Evolutionary conservation across 2,888 invertebrate species (phyloP).

Genomic region (Melanargia galathea): DNA sequence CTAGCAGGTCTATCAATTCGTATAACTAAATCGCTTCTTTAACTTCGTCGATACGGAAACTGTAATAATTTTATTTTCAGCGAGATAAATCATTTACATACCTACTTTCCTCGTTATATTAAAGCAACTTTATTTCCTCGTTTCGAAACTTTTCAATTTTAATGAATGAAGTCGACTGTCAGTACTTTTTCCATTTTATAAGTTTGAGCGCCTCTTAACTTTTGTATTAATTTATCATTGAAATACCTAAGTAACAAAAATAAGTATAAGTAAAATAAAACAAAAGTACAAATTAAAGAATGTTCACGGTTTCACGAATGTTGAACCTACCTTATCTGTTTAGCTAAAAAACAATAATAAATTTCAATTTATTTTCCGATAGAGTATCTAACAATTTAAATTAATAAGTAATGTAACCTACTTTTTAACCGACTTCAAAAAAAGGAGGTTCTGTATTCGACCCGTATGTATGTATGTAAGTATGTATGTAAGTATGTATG

Average conservation of each 20-base stretch:
- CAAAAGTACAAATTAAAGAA: too few species aligned
- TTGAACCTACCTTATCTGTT: too few species aligned
- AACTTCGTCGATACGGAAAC: constrained; percentile 25
- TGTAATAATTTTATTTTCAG: constrained; percentile 37
- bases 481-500: too few species aligned
- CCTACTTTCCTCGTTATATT: constrained; percentile 58
- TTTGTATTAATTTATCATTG: constrained; percentile 45
- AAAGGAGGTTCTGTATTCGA: too few species aligned
- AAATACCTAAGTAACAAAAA: constrained; percentile 3
- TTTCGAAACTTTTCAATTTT: constrained; percentile 65
- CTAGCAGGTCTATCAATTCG: constrained; percentile 37
- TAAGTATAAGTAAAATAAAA: too few species aligned
- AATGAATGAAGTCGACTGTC: constrained; percentile 72
- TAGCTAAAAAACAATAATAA: too few species aligned
- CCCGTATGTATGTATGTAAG: too few species aligned
- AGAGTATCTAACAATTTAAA: too few species aligned
- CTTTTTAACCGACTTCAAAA: too few species aligned
- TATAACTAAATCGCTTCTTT: constrained; percentile 1
- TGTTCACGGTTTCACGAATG: too few species aligned
- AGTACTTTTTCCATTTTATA: constrained; percentile 74
- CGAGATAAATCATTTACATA: constrained; percentile 46
- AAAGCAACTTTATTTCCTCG: constrained; percentile 48
- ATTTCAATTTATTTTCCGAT: too few species aligned
- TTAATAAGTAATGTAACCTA: too few species aligned
- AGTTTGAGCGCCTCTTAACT: constrained; percentile 63